Evolutionary conservation across 2,888 invertebrate species (phyloP).

Genomic region (Callinectes sapidus): DNA sequence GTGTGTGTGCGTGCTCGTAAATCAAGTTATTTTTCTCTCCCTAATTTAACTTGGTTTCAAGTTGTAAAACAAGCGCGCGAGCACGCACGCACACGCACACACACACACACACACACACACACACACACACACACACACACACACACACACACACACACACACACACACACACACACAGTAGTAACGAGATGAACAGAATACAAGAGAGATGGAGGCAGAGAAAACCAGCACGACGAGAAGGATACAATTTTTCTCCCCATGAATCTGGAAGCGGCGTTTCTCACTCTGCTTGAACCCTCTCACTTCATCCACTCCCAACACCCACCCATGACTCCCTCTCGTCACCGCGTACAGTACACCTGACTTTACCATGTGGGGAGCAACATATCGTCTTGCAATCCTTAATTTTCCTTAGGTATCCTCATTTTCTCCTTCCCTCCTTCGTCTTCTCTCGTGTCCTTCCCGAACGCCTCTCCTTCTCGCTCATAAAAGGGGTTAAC

Average conservation of each 20-base stretch:
- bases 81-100: not conserved
- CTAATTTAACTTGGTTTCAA: not conserved
- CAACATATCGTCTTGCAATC: not conserved
- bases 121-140: conserved; percentile 1
- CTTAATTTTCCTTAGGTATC: not conserved
- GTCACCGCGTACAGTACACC: not conserved
- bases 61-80: not conserved
- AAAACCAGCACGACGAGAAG: not conserved
- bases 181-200: not conserved
- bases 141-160: no score
- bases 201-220: not conserved
- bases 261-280: not conserved
- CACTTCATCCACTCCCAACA: not conserved
- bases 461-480: conserved; percentile 5
- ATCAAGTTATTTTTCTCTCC: no score
- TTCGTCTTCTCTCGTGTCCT: not conserved
- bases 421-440: not conserved
- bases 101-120: conserved; percentile 1
- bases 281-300: not conserved
- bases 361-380: not conserved
- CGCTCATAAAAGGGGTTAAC: conserved; percentile 52
- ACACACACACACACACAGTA: no score
- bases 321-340: not conserved
- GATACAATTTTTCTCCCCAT: not conserved
- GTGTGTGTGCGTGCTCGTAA: not conserved